A percentile compares a stretch with the other conserved stretches of the same genome.
Conservation (phyloP, 2,113 vertebrate species). For the Cepphus grylle region DNA sequence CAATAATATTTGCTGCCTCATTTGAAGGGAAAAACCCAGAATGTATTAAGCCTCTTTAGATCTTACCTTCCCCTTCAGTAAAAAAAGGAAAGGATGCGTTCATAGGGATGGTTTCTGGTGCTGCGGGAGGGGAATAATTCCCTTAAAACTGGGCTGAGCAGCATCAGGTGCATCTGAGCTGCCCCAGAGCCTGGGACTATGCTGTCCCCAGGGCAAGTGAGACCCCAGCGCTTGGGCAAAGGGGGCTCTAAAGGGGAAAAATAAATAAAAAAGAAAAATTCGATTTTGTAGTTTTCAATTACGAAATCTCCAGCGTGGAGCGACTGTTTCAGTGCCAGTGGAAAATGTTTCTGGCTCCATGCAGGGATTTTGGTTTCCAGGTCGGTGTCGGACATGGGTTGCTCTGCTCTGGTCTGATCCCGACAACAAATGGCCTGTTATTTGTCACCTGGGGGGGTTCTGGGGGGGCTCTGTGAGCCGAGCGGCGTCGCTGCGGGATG, state of each 20-base stretch:
- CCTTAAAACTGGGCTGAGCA: background rate
- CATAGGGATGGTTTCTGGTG: rapidly evolving
- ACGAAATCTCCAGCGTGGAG: rapidly evolving
- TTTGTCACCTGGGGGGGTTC: no score
- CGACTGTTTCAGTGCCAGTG: rapidly evolving
- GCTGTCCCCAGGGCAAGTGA: rapidly evolving
- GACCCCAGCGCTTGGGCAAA: background rate
- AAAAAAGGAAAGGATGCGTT: rapidly evolving
- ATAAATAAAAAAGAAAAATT: no score
- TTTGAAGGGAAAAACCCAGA: background rate
- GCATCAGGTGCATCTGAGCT: rapidly evolving
- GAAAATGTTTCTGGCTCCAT: rapidly evolving
- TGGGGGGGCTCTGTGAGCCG: rapidly evolving
- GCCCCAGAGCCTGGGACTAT: background rate
- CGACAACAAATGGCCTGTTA: rapidly evolving
- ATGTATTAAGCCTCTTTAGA: background rate
- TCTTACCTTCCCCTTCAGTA: background rate
- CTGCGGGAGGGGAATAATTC: background rate
- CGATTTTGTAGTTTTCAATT: background rate
- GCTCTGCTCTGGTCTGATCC: background rate
- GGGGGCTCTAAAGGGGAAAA: background rate
- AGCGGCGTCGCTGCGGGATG: background rate
- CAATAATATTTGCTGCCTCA: rapidly evolving
- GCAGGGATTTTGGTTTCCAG: no score
- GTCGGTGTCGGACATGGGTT: background rate